These are phyloP conservation scores for Acanthosepion lycidas DNA, from an alignment of 2,888 invertebrate species.

Conservation along the genomic window DNA sequence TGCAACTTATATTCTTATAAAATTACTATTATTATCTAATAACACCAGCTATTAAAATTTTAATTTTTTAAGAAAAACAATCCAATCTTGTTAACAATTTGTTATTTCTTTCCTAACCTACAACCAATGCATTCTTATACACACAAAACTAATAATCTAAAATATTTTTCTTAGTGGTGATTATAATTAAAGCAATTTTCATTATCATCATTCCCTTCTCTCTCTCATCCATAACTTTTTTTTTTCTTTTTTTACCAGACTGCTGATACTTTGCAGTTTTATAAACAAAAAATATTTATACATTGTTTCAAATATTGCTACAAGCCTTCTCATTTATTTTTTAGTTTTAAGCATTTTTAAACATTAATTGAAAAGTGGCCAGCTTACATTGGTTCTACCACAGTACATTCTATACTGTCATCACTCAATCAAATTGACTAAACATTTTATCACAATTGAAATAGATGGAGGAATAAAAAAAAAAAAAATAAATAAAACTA, in stretches of 20 bases:
- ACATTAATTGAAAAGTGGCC: background rate
- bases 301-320: background rate
- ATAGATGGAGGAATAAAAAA: background rate
- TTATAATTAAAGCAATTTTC: background rate
- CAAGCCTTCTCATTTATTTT: background rate
- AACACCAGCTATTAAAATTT: background rate
- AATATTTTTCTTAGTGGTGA: background rate
- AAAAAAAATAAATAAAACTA: background rate
- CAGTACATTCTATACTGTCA: background rate
- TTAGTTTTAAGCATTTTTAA: background rate
- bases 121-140: background rate
- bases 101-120: background rate
- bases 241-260: background rate
- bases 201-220: background rate
- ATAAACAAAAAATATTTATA: background rate
- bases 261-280: background rate
- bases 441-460: background rate
- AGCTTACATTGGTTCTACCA: background rate
- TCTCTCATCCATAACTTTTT: background rate
- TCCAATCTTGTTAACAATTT: too few species aligned
- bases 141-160: slow-evolving; percentile 6
- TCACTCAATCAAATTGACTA: background rate
- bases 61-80: background rate
- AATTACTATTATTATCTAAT: background rate
- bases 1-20: background rate